Percentiles rank a stretch among this genome's conserved stretches.
Conservation (phyloP, 2,888 invertebrate species). For the Ptilodon capucinus region DNA sequence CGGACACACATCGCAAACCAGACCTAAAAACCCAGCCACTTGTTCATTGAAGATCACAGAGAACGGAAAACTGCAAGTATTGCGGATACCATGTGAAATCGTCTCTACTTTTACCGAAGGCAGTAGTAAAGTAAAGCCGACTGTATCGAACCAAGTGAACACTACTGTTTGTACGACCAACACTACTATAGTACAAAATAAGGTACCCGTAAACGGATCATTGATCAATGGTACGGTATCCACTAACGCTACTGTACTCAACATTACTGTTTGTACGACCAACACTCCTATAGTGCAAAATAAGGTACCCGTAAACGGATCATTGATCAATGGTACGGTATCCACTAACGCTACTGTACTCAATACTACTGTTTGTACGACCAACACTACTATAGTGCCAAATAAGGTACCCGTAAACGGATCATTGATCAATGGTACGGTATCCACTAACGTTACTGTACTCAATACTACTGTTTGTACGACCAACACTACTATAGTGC, state of each 20-base stretch:
- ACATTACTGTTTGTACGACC: conserved; percentile 53
- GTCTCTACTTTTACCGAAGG: conserved; percentile 70
- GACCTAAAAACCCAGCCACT: conserved; percentile 48
- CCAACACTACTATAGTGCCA: conserved; percentile 34
- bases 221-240: conserved; percentile 17
- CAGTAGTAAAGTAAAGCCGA: conserved; percentile 40
- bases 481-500: conserved; percentile 34
- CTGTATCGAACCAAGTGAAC: conserved; percentile 35
- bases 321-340: conserved; percentile 11
- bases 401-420: conserved; percentile 18
- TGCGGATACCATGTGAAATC: conserved; percentile 73
- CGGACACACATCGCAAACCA: conserved; percentile 22
- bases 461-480: conserved; percentile 48
- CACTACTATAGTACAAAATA: conserved; percentile 42
- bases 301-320: conserved; percentile 10
- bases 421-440: conserved; percentile 10
- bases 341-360: conserved; percentile 31
- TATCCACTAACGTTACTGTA: conserved; percentile 28
- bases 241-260: conserved; percentile 32
- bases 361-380: conserved; percentile 48
- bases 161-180: conserved; percentile 57
- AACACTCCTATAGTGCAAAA: conserved; percentile 47
- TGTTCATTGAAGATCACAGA: conserved; percentile 64
- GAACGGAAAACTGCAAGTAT: conserved; percentile 45
- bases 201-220: conserved; percentile 7